These are phyloP conservation scores for Zaprionus capensis DNA, from an alignment of 1,140 invertebrate genomes.

Conservation along the genomic window DNA sequence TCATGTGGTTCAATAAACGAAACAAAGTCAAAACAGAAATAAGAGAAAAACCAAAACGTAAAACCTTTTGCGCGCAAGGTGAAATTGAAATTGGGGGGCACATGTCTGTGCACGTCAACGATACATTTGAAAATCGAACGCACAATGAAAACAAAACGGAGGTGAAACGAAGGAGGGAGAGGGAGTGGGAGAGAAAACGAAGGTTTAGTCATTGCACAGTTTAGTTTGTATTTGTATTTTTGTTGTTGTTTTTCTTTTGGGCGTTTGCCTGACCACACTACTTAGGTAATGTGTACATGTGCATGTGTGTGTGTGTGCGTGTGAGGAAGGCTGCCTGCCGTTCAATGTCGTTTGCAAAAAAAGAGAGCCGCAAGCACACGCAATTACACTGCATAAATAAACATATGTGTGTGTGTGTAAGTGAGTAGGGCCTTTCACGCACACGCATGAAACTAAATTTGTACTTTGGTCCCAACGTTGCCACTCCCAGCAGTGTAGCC, in stretches of 20 bases:
- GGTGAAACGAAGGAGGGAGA: background rate
- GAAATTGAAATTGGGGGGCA: constrained; percentile 58
- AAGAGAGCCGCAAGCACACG: constrained; percentile 1
- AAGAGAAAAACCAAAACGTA: constrained; percentile 47
- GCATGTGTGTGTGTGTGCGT: constrained; percentile 11
- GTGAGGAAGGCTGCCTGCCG: constrained; percentile 19
- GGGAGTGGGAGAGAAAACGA: background rate
- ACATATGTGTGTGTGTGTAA: background rate
- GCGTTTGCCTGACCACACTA: constrained; percentile 21
- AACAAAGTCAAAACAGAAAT: constrained; percentile 63
- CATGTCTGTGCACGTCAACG: background rate
- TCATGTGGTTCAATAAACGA: constrained; percentile 73
- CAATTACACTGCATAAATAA: background rate
- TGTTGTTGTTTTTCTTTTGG: constrained; percentile 20
- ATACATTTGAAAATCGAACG: constrained; percentile 32
- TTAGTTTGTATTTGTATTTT: constrained; percentile 8
- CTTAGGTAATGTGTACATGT: constrained; percentile 7
- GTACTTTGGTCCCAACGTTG: constrained; percentile 67
- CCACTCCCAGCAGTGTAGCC: constrained; percentile 50
- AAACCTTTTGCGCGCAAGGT: constrained; percentile 74
- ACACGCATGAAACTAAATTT: constrained; percentile 45
- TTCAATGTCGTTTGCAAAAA: constrained; percentile 46
- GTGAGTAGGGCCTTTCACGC: constrained; percentile 38
- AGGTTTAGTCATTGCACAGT: constrained; percentile 37
- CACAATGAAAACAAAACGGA: constrained; percentile 15